phyloP scores from a whole-genome alignment of 2,888 invertebrate species.

The Glaucopsyche alexis region DNA sequence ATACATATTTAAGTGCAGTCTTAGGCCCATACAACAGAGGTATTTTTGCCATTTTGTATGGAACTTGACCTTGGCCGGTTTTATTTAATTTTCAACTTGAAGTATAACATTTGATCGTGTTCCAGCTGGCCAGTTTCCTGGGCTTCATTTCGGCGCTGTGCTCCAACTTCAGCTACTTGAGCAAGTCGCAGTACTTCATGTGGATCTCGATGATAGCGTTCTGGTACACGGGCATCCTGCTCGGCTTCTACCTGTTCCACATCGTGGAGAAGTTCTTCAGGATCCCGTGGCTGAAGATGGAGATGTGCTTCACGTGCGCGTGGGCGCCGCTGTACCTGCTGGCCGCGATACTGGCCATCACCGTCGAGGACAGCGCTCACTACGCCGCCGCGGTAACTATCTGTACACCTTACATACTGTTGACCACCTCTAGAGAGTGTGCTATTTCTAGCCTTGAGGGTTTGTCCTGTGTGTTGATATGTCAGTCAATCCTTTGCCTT shows the following conservation, averaged over 20 bases:
- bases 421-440: too few relatives aligned
- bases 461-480: too few relatives aligned
- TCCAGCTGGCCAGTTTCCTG: conserved; percentile 83
- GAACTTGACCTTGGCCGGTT: too few relatives aligned
- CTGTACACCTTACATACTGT: too few relatives aligned
- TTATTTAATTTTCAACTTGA: background rate
- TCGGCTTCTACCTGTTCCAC: conserved; percentile 91
- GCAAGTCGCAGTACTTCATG: conserved; percentile 86
- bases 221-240: conserved; percentile 89
- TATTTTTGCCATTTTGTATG: too few relatives aligned
- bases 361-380: conserved; percentile 79
- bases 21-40: too few relatives aligned
- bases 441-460: too few relatives aligned
- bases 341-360: conserved; percentile 85
- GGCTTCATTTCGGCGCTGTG: conserved; percentile 91
- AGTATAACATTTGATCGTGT: background rate
- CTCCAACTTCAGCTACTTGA: conserved; percentile 70
- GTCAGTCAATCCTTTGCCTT: too few relatives aligned
- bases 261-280: conserved; percentile 90
- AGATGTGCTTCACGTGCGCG: conserved; percentile 86
- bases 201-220: conserved; percentile 91
- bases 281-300: conserved; percentile 92
- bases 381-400: conserved; percentile 88
- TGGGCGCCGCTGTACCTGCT: conserved; percentile 89
- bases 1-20: too few relatives aligned